These are phyloP conservation scores for Buceros bicornis DNA, from an alignment of 2,797 vertebrate species.

Conservation along the genomic window DNA sequence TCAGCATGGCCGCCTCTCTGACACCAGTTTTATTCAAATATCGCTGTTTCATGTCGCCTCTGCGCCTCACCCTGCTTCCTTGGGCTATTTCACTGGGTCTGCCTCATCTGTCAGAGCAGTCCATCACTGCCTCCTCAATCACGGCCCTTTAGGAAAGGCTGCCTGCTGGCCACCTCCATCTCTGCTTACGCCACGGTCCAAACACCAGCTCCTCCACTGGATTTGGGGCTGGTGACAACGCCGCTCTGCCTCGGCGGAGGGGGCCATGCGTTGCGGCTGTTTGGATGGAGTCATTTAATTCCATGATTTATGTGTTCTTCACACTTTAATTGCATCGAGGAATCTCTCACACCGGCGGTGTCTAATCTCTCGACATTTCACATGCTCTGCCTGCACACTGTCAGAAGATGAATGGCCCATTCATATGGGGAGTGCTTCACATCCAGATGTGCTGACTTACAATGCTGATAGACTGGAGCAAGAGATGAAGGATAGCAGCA, in stretches of 20 bases:
- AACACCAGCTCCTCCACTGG: fast-evolving
- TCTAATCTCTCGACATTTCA: conserved; percentile 56
- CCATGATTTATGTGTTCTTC: conserved; percentile 38
- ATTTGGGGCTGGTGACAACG: fast-evolving
- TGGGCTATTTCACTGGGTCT: neutral
- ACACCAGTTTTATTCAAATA: conserved; percentile 61
- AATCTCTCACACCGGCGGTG: conserved; percentile 38
- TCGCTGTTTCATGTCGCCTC: conserved; percentile 36
- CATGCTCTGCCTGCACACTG: neutral
- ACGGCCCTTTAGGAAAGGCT: neutral
- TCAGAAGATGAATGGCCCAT: conserved; percentile 54
- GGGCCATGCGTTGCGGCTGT: fast-evolving
- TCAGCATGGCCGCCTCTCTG: conserved; percentile 65
- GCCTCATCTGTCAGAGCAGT: neutral
- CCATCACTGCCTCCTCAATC: conserved; percentile 6
- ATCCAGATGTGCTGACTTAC: conserved; percentile 19
- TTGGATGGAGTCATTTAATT: conserved; percentile 14
- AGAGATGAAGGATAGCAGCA: conserved; percentile 47
- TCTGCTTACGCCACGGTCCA: neutral
- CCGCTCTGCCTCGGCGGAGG: fast-evolving
- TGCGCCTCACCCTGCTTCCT: conserved; percentile 14
- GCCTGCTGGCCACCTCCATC: neutral
- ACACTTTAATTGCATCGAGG: conserved; percentile 58
- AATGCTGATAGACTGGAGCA: conserved; percentile 29
- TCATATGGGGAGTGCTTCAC: conserved; percentile 33